These are phyloP conservation scores for Pyralis farinalis DNA, from an alignment of 2,888 invertebrate species.

Conservation along the genomic window DNA sequence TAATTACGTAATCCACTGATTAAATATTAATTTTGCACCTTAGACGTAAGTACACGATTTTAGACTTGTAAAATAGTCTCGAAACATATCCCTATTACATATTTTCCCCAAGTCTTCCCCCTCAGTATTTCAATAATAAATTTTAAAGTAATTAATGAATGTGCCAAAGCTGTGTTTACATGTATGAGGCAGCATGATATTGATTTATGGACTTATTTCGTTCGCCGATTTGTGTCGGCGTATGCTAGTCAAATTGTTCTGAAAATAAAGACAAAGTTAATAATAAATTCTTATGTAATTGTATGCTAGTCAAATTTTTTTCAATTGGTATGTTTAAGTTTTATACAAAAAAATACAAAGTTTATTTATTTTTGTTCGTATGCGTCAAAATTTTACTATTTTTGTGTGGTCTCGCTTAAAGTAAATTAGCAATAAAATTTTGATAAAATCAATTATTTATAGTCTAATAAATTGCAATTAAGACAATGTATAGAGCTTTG, in stretches of 20 bases:
- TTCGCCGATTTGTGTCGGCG: constrained; percentile 47
- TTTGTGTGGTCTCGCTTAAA: constrained; percentile 62
- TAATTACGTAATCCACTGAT: constrained; percentile 54
- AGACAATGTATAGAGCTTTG: constrained; percentile 80
- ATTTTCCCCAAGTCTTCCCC: constrained; percentile 72
- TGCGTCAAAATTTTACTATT: constrained; percentile 46
- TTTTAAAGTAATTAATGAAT: constrained; percentile 49
- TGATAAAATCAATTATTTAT: constrained; percentile 81
- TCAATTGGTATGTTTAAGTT: constrained; percentile 47
- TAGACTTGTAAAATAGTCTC: constrained; percentile 51
- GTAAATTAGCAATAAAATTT: constrained; percentile 70
- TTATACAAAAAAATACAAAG: constrained; percentile 30
- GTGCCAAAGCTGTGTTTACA: constrained; percentile 73
- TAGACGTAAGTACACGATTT: constrained; percentile 60
- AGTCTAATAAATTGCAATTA: constrained; percentile 70
- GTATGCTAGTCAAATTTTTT: constrained; percentile 73
- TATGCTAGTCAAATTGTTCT: constrained; percentile 75
- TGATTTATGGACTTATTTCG: constrained; percentile 35
- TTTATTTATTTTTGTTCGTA: constrained; percentile 46
- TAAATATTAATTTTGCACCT: constrained; percentile 70
- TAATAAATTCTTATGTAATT: constrained; percentile 35
- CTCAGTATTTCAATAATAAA: constrained; percentile 64
- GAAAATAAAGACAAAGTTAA: constrained; percentile 50
- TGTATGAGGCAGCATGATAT: constrained; percentile 39
- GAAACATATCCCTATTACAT: constrained; percentile 68